These are phyloP conservation scores for Drosophila pruinosa DNA, from an alignment of 1,140 invertebrate species.

Conservation along the genomic window DNA sequence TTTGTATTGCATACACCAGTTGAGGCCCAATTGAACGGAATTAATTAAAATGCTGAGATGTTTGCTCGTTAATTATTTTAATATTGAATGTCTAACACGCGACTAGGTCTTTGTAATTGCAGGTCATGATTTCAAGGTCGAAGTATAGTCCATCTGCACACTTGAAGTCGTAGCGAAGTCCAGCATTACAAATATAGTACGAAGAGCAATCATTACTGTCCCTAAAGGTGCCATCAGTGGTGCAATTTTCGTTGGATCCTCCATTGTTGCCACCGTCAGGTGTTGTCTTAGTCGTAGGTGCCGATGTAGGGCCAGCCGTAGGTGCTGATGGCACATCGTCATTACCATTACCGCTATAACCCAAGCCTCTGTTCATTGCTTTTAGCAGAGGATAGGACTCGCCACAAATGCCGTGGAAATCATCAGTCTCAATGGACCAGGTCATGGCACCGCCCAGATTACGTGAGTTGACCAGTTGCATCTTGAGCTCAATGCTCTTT, in stretches of 20 bases:
- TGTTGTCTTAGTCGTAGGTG: conserved; percentile 13
- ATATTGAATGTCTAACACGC: conserved; percentile 1
- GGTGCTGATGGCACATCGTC: conserved; percentile 18
- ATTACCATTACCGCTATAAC: conserved; percentile 15
- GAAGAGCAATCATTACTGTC: conserved; percentile 26
- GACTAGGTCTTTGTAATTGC: conserved; percentile 16
- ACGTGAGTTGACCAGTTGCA: conserved; percentile 75
- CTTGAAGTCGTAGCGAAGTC: conserved; percentile 43
- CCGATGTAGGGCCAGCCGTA: conserved; percentile 7
- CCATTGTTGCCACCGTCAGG: conserved; percentile 17
- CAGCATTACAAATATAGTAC: conserved; percentile 38
- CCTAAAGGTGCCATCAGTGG: conserved; percentile 21
- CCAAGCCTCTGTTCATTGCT: conserved; percentile 56
- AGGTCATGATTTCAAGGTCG: neutral
- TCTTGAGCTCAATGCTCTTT: conserved; percentile 78
- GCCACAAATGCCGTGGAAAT: conserved; percentile 87
- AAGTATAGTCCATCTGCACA: conserved; percentile 27
- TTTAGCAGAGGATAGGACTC: conserved; percentile 83
- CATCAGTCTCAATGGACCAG: conserved; percentile 91
- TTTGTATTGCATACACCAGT: no score
- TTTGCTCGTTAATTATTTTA: neutral
- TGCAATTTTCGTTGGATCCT: conserved; percentile 29
- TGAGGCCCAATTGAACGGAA: no score
- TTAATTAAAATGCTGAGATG: neutral
- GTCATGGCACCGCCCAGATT: conserved; percentile 90